Evolutionary conservation across 2,113 vertebrate genomes (phyloP), one percentile per base, ranked within the genome.

Genomic region (Prionailurus bengalensis): DNA sequence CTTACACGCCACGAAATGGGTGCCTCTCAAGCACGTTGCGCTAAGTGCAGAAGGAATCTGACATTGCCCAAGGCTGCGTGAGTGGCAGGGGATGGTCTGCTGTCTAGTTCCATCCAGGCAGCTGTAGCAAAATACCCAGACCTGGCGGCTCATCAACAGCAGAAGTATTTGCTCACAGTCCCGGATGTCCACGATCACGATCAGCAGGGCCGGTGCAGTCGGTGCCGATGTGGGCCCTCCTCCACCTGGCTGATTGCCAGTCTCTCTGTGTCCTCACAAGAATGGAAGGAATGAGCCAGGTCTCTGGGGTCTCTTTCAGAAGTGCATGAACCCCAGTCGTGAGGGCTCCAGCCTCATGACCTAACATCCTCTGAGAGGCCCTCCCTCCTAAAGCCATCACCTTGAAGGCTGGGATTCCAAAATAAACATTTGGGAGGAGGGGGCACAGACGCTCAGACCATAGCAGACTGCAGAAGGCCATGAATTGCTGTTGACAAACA

Each of bases 1-100:
- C 0, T 63, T 48, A 39, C 13, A 0, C 1, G 1, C 4, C 9
- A 7, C 3, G 3, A 8, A 82, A 42, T 2, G 7, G 9, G 5
- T 31, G 70, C 25, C 13, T 53, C 19, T 25, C 48, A 25, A 29
- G 31, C 5, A 4, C 51, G 4, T 16, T 25, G 27, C 16, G 2
- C 15, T 10, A 23, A 29, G 19, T 15, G 48, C 51, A 36, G 23
- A 39, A 51, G 53, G 63, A 74, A 7, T 42, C 63, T 14, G 1
- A 79, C 70, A 25, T 2, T 6, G 45, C 45, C 45, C 7, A 45
- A 45, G 36, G 39, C 51, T 12, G 12, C 7, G 19, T 4, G 0
- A 6, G 55, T 6, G 29, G 91, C 25, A 1, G 1, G 11, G 61
- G 48, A 11, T 1, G 48, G 39, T 25, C 23, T 36, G 58, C 36